Evolutionary conservation across 1,140 invertebrate genomes (phyloP), one percentile per base, ranked within the genome.

Genomic region (Plodia interpunctella): DNA sequence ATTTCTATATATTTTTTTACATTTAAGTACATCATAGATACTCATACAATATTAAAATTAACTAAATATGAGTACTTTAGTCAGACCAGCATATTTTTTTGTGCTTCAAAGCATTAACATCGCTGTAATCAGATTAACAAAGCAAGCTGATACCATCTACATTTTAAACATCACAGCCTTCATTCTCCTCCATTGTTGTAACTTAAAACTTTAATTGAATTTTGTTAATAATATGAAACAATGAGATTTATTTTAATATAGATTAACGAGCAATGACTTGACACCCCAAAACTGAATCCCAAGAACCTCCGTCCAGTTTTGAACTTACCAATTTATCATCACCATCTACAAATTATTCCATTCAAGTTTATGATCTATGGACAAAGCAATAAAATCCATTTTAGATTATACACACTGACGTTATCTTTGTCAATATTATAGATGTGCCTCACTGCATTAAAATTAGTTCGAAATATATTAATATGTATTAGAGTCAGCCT

Each of bases 211-310:
- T 74, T 80, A 79, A 83, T 81, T 80, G 68, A 78, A 76, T 80
- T 80, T 76, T 67, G 52, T 65, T 77, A 76, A 73, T 74, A 77
- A 72, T 67, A 62, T 74, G 68, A 84, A 87, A 88, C 83, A 88
- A 87, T 79, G 75, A 74, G 67, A 60, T 77, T 74, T 81, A 88
- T 88, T 88, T 84, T 76, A 88, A 87, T 87, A 87, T 88, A 87
- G 78, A 87, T 87, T 80, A 87, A 86, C 77, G 70, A 77, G 66
- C 74, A 67, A 87, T 89, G 84, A 89, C 83, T 87, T 85, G 86
- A 82, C 86, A 84, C 77, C 81, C 64, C 62, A 59, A 55, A 62
- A 72, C 63, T 66, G 76, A 69, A 80, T 76, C 66, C 64, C 32
- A 68, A 62, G 70, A 60, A 68, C 60, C 50, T 56, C 49, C 62